Conservation (phyloP, 2,113 vertebrate species). For the Platanista minor region DNA sequence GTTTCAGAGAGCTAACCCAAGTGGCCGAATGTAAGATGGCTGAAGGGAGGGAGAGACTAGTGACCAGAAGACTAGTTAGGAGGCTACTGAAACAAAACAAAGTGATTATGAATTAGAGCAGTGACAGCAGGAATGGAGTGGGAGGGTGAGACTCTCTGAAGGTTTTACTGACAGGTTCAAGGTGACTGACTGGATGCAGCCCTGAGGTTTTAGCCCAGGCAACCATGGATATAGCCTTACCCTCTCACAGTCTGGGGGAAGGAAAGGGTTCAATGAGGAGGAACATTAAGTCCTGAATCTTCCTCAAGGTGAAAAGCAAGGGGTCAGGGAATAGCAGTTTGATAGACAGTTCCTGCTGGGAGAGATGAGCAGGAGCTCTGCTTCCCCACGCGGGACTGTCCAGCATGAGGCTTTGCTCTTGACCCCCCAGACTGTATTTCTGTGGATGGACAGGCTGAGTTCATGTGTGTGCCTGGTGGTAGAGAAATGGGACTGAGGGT, state of each 20-base stretch:
- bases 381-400: neutral
- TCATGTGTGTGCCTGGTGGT: neutral
- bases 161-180: neutral
- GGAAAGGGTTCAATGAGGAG: neutral
- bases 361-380: neutral
- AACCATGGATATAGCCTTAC: neutral
- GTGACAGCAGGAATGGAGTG: neutral
- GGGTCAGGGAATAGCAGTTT: neutral
- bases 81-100: neutral
- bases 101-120: neutral
- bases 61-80: neutral
- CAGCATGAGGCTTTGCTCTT: neutral
- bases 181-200: neutral
- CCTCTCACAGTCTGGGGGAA: neutral
- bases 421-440: neutral
- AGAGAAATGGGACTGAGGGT: neutral
- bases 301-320: neutral
- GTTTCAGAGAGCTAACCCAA: neutral
- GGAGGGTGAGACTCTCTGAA: neutral
- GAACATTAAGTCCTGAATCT: constrained; percentile 4
- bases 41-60: neutral
- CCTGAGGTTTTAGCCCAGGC: neutral
- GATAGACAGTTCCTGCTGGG: neutral
- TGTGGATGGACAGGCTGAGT: neutral
- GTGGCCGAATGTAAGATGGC: neutral